Evolutionary conservation across 2,888 invertebrate species (phyloP).

Genomic region (Pseudococcus jackbeardsleyi): DNA sequence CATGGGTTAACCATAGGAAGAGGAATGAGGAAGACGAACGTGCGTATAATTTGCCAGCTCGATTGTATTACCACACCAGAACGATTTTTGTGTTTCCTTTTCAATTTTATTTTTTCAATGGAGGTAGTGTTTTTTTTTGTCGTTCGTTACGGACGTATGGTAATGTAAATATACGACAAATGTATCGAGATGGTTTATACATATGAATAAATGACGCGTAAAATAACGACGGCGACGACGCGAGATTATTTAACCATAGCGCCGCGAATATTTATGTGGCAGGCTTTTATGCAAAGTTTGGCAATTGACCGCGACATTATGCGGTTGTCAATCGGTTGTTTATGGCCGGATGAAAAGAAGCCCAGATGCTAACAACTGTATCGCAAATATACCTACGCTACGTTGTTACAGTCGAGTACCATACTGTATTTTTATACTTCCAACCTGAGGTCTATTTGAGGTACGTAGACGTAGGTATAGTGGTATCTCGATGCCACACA

Average conservation of each 20-base stretch:
- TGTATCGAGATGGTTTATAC: background rate
- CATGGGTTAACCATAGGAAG: no score
- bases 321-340: conserved; percentile 35
- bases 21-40: background rate
- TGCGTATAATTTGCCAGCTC: background rate
- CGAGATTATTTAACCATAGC: conserved; percentile 15
- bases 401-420: no score
- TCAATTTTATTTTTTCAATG: background rate
- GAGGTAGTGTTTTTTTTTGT: background rate
- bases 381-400: no score
- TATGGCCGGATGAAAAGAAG: conserved; percentile 11
- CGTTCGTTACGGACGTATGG: background rate
- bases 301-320: conserved; percentile 38
- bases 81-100: background rate
- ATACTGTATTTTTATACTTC: no score
- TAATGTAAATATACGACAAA: background rate
- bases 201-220: conserved; percentile 28
- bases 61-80: background rate
- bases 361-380: conserved; percentile 12
- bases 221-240: background rate
- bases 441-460: no score
- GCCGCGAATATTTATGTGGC: conserved; percentile 1
- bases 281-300: conserved; percentile 30
- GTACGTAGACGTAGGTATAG: background rate
- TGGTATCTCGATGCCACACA: background rate